phyloP scores from a whole-genome alignment of 2,888 invertebrate genomes.

The Linyphia triangularis region DNA sequence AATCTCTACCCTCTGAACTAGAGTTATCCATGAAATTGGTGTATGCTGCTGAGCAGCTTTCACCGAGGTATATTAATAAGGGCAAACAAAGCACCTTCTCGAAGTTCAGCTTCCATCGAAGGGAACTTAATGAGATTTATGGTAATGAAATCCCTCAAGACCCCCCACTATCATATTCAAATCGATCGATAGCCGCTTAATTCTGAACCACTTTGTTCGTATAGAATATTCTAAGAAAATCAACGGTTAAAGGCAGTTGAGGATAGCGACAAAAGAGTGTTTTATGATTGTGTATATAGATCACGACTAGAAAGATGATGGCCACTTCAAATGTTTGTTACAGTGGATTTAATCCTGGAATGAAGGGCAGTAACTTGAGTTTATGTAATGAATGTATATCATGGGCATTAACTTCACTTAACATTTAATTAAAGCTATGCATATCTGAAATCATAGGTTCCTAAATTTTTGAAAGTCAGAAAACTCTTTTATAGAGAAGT shows the following conservation, averaged over 20 bases:
- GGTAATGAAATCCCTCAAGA: constrained; percentile 70
- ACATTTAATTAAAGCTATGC: neutral
- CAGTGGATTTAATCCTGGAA: constrained; percentile 23
- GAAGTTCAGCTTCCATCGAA: constrained; percentile 63
- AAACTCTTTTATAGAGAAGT: no score
- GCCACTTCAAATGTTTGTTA: constrained; percentile 43
- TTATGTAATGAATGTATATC: neutral
- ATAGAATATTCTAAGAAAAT: constrained; percentile 52
- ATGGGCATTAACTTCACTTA: neutral
- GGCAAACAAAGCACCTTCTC: constrained; percentile 69
- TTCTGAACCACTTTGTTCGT: constrained; percentile 64
- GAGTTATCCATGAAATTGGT: constrained; percentile 54
- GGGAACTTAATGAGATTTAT: constrained; percentile 72
- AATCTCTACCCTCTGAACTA: constrained; percentile 34
- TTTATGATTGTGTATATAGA: constrained; percentile 63
- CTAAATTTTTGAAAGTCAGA: no score
- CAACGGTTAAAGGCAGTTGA: constrained; percentile 49
- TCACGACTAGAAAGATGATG: constrained; percentile 52
- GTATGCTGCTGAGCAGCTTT: constrained; percentile 45
- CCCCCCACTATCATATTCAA: constrained; percentile 68
- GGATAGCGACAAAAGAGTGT: constrained; percentile 23
- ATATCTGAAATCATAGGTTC: neutral
- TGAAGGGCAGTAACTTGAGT: constrained; percentile 14
- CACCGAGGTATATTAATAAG: constrained; percentile 68
- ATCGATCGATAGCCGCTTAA: constrained; percentile 68